Conservation (phyloP, 2,888 invertebrate species). For the Orthonevra nobilis region DNA sequence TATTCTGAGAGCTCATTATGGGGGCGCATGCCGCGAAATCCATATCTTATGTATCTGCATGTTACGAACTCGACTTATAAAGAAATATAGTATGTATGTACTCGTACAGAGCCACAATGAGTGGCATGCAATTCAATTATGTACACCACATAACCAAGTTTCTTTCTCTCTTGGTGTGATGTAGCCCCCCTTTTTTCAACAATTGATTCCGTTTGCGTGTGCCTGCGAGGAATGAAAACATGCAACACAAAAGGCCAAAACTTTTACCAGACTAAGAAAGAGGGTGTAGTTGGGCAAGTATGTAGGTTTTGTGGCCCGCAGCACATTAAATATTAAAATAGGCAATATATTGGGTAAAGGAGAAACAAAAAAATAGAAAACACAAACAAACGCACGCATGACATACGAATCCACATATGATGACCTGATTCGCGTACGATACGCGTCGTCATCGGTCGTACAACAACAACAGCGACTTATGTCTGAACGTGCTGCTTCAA, state of each 20-base stretch:
- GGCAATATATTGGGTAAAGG: slow-evolving; percentile 49
- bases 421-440: slow-evolving; percentile 55
- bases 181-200: slow-evolving; percentile 14
- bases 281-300: background rate
- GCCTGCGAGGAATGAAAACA: slow-evolving; percentile 8
- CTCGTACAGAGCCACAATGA: slow-evolving; percentile 3
- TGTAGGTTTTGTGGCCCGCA: background rate
- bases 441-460: too few relatives aligned
- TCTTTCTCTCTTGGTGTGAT: slow-evolving; percentile 30
- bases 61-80: slow-evolving; percentile 13
- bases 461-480: too few relatives aligned
- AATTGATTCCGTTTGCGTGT: slow-evolving; percentile 41
- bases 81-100: background rate
- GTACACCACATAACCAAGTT: slow-evolving; percentile 39
- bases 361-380: slow-evolving; percentile 12
- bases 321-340: slow-evolving; percentile 59
- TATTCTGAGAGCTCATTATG: too few relatives aligned
- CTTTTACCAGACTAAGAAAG: background rate
- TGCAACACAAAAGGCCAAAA: slow-evolving; percentile 12
- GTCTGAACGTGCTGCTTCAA: slow-evolving; percentile 39
- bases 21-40: background rate
- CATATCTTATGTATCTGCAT: slow-evolving; percentile 6
- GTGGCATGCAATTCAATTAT: slow-evolving; percentile 47
- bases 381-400: background rate
- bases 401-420: background rate